Conservation (phyloP, 2,888 invertebrate species). For the Bellardia bayeri region DNA sequence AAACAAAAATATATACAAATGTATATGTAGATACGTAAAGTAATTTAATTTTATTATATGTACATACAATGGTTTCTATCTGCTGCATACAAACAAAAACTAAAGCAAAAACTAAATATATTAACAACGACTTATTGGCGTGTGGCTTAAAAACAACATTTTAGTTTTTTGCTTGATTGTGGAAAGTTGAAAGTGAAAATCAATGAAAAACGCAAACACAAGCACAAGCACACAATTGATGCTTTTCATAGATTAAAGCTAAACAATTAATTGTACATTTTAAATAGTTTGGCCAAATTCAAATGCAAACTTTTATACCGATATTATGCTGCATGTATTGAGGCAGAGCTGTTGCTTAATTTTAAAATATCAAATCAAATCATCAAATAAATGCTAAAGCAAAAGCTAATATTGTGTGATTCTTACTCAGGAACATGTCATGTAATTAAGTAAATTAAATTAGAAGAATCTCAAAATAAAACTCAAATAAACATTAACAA, state of each 20-base stretch:
- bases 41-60: constrained; percentile 38
- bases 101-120: constrained; percentile 3
- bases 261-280: constrained; percentile 1
- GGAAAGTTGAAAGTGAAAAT: neutral
- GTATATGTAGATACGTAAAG: no score
- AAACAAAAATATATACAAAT: constrained; percentile 14
- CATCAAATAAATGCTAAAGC: no score
- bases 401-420: no score
- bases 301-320: neutral
- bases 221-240: neutral
- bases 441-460: no score
- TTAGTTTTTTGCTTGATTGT: neutral
- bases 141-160: constrained; percentile 12
- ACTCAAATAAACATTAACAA: no score
- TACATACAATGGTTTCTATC: neutral
- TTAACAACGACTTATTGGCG: constrained; percentile 33
- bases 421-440: no score
- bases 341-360: no score
- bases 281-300: neutral
- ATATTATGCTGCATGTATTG: no score
- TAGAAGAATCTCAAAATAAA: no score
- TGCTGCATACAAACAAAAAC: neutral
- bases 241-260: constrained; percentile 8
- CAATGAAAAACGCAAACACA: neutral
- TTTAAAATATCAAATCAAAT: no score